phyloP scores from a whole-genome alignment of 2,113 vertebrate genomes.

The Grantiella picta region DNA sequence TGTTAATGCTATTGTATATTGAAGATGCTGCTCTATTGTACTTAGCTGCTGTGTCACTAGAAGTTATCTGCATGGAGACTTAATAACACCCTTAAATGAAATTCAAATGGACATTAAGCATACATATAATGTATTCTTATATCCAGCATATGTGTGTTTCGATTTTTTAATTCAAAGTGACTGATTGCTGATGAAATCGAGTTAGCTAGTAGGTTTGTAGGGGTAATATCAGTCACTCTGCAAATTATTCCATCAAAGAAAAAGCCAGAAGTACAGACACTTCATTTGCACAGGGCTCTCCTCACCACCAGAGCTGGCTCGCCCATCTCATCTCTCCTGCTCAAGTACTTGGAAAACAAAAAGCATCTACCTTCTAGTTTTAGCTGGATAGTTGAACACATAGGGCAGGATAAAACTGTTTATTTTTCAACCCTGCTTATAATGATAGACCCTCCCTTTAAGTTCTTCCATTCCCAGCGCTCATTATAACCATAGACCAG shows the following conservation, averaged over 20 bases:
- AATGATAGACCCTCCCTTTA: background rate
- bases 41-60: background rate
- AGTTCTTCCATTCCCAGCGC: background rate
- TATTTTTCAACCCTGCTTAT: background rate
- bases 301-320: background rate
- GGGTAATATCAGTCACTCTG: background rate
- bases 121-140: background rate
- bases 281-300: background rate
- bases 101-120: background rate
- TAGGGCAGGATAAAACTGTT: background rate
- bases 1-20: background rate
- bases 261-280: background rate
- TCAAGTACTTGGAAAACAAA: background rate
- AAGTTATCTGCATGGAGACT: conserved; percentile 10
- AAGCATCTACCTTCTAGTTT: background rate
- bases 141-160: background rate
- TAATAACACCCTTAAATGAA: background rate
- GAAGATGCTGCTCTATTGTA: background rate
- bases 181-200: background rate
- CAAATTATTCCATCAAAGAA: background rate
- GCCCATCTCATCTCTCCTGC: background rate
- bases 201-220: background rate
- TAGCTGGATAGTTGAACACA: background rate
- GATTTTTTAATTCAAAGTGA: conserved; percentile 15
- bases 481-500: background rate